These are phyloP conservation scores for Lycodopsis pacificus DNA, from an alignment of 2,797 vertebrate species.

Conservation along the genomic window DNA sequence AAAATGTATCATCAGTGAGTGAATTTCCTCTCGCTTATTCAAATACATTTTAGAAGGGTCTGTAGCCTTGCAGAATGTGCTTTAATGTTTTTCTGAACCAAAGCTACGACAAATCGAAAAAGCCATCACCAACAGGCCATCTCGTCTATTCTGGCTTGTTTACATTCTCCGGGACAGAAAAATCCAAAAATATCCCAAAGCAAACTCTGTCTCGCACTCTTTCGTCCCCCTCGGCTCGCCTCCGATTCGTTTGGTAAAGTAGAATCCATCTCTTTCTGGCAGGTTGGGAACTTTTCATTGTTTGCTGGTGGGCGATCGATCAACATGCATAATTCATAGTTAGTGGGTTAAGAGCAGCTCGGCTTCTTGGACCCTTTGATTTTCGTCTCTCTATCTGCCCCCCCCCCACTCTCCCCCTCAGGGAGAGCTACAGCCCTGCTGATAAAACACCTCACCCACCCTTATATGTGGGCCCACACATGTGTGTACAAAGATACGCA, in stretches of 20 bases:
- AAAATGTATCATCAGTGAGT: not conserved
- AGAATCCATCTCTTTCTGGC: slow-evolving; percentile 75
- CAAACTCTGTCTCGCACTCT: slow-evolving; percentile 27
- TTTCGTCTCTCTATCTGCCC: slow-evolving; percentile 57
- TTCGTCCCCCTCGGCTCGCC: slow-evolving; percentile 19
- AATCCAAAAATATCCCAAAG: slow-evolving; percentile 48
- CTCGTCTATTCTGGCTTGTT: slow-evolving; percentile 40
- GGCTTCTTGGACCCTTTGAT: slow-evolving; percentile 70
- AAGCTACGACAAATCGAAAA: slow-evolving; percentile 6
- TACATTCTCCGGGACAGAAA: slow-evolving; percentile 29
- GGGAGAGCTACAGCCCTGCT: slow-evolving; percentile 57
- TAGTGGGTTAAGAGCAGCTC: slow-evolving; percentile 70
- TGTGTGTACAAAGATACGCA: slow-evolving; percentile 17
- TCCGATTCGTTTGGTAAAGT: slow-evolving; percentile 50
- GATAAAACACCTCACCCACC: slow-evolving; percentile 57
- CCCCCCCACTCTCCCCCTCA: slow-evolving; percentile 31
- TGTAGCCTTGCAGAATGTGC: not conserved
- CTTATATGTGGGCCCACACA: slow-evolving; percentile 44
- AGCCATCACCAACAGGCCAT: not conserved
- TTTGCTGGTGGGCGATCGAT: slow-evolving; percentile 79
- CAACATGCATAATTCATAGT: slow-evolving; percentile 83
- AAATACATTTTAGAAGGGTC: not conserved
- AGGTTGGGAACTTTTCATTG: slow-evolving; percentile 75
- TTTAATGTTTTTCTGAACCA: not conserved
- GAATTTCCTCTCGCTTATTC: not conserved